Evolutionary conservation across 2,888 invertebrate species (phyloP).

Genomic region (Podotricha telesiphe): DNA sequence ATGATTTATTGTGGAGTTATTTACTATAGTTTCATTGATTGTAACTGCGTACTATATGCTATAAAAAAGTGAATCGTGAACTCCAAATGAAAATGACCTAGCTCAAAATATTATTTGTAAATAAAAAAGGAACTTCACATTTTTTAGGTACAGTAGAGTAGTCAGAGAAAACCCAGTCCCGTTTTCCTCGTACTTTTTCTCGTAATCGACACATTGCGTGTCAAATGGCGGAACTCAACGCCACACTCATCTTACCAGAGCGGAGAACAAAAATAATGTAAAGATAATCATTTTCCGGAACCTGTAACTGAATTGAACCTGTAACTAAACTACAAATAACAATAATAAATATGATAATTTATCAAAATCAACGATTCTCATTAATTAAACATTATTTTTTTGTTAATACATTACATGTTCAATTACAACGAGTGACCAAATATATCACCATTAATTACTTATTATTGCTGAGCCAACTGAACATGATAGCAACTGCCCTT

Average conservation of each 20-base stretch:
- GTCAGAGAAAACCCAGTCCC: no score
- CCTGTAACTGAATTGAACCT: no score
- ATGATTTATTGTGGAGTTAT: constrained; percentile 45
- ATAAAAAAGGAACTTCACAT: no score
- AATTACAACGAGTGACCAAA: constrained; percentile 1
- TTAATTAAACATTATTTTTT: constrained; percentile 2
- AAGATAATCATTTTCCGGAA: no score
- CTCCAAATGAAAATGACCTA: no score
- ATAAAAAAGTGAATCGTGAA: not conserved
- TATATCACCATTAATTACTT: not conserved
- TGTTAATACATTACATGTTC: not conserved
- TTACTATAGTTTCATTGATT: constrained; percentile 6
- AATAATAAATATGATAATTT: not conserved
- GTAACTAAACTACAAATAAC: not conserved
- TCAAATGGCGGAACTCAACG: no score
- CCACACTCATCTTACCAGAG: no score
- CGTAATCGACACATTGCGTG: no score
- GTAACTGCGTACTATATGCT: not conserved
- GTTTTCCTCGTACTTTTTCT: no score
- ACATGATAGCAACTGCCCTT: not conserved
- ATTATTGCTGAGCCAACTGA: not conserved
- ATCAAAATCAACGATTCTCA: not conserved
- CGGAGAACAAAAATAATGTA: no score
- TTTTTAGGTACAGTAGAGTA: no score
- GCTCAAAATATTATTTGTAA: no score